Percentiles rank a stretch among this genome's conserved stretches.
phyloP scores from a whole-genome alignment of 64 coral and sea anemone genomes.

The Trachythela sp. region DNA sequence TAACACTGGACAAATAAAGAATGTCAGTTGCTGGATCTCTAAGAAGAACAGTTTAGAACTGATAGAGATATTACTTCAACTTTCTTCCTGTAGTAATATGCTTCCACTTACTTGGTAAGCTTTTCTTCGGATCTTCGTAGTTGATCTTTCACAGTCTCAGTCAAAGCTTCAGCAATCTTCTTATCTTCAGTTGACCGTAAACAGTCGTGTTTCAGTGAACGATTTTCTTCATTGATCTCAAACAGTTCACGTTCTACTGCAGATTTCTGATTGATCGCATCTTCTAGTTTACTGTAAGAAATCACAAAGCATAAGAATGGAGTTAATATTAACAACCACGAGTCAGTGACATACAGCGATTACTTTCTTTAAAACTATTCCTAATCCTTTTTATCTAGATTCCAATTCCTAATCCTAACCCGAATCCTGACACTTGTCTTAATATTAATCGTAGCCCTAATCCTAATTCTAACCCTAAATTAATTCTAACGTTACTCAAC shows the following conservation, averaged over 20 bases:
- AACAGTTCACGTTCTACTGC: conserved; percentile 60
- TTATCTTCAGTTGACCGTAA: conserved; percentile 58
- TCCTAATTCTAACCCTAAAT: too few species aligned
- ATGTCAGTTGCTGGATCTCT: too few species aligned
- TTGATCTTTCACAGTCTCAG: conserved; percentile 74
- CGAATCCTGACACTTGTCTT: too few species aligned
- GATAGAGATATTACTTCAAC: neutral
- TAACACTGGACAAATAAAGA: too few species aligned
- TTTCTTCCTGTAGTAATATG: neutral
- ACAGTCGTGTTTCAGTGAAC: conserved; percentile 47
- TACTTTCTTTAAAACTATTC: neutral
- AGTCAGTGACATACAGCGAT: neutral
- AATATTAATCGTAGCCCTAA: too few species aligned
- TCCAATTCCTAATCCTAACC: neutral
- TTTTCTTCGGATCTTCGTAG: conserved; percentile 89
- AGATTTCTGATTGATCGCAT: conserved; percentile 59
- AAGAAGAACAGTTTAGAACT: neutral
- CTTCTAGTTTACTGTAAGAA: conserved; percentile 63
- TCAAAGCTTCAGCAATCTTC: conserved; percentile 71
- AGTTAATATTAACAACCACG: neutral
- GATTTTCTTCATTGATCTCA: conserved; percentile 60
- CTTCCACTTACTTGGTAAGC: conserved; percentile 57
- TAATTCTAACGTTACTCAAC: too few species aligned
- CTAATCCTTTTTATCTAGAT: too few species aligned
- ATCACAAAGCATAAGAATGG: neutral